phyloP scores from a whole-genome alignment of 2,888 invertebrate species.

The Polydrusus cervinus region DNA sequence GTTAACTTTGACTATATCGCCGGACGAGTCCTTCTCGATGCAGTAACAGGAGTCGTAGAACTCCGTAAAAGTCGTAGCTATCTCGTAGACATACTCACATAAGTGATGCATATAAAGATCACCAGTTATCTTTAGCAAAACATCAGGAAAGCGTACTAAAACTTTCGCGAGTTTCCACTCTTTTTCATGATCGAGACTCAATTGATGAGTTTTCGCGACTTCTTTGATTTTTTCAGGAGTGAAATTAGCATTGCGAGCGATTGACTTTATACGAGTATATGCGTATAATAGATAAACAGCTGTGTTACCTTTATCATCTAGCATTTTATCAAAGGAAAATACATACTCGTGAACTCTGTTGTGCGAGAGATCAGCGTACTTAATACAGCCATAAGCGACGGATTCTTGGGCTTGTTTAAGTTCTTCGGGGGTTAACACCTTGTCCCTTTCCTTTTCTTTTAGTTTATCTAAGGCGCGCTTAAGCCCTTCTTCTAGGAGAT shows the following conservation, averaged over 20 bases:
- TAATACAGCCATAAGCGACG: constrained; percentile 98
- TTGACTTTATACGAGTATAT: constrained; percentile 93
- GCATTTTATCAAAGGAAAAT: constrained; percentile 99
- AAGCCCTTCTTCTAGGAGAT: constrained; percentile 93
- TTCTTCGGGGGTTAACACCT: constrained; percentile 82
- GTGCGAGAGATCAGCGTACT: constrained; percentile 97
- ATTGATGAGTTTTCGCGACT: constrained; percentile 75
- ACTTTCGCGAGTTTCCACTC: constrained; percentile 96
- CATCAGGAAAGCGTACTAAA: constrained; percentile 89
- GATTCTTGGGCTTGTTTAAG: constrained; percentile 89
- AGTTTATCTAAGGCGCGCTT: constrained; percentile 88
- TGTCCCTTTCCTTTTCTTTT: constrained; percentile 80
- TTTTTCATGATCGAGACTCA: constrained; percentile 89
- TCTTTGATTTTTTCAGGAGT: constrained; percentile 76
- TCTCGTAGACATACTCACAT: constrained; percentile 96
- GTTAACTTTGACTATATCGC: constrained; percentile 88
- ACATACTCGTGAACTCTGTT: constrained; percentile 95
- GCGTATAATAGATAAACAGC: constrained; percentile 98
- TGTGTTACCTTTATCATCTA: constrained; percentile 99
- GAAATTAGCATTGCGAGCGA: constrained; percentile 85
- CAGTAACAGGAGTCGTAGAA: constrained; percentile 99
- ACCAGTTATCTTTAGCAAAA: constrained; percentile 85
- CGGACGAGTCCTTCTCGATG: constrained; percentile 90
- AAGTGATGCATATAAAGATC: constrained; percentile 90
- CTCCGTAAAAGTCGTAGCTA: constrained; percentile 94